These are phyloP conservation scores for Aurelia sp. DNA, from an alignment of 30 jellyfish, hydroid and myxozoan species.

Conservation along the genomic window DNA sequence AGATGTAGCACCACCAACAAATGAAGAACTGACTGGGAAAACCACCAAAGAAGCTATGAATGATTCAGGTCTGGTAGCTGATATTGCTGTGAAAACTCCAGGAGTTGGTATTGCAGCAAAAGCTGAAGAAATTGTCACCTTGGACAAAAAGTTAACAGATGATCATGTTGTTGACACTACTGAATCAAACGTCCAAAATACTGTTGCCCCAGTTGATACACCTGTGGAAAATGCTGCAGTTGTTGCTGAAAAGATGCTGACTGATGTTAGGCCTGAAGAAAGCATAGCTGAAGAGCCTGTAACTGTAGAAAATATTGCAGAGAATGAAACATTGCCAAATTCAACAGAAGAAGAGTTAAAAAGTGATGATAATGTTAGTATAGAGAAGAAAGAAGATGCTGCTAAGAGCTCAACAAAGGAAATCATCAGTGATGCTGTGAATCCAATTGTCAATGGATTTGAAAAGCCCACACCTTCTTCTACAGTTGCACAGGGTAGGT, in stretches of 20 bases:
- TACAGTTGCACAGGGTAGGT: slow-evolving; percentile 15
- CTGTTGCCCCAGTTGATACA: not conserved
- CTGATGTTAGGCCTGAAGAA: not conserved
- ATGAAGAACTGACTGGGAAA: too few relatives aligned
- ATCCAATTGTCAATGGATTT: slow-evolving; percentile 19
- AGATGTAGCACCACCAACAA: too few relatives aligned
- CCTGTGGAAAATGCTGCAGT: not conserved
- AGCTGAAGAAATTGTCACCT: too few relatives aligned
- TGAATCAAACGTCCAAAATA: not conserved
- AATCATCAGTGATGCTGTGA: not conserved
- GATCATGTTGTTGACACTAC: not conserved
- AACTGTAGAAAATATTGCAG: not conserved
- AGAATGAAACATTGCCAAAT: not conserved
- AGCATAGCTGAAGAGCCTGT: not conserved
- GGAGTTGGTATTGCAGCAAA: too few relatives aligned
- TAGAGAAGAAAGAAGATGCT: slow-evolving; percentile 1
- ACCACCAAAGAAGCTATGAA: too few relatives aligned
- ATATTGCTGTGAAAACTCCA: not conserved
- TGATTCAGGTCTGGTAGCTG: not conserved
- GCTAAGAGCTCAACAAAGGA: not conserved
- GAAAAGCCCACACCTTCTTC: slow-evolving; percentile 26
- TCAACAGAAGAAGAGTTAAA: not conserved
- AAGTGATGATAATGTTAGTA: not conserved
- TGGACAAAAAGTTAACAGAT: too few relatives aligned
- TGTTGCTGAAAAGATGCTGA: not conserved